Base-by-base conservation (phyloP, 2,113 vertebrate species). In the Corythornis madagascariensis region DNA sequence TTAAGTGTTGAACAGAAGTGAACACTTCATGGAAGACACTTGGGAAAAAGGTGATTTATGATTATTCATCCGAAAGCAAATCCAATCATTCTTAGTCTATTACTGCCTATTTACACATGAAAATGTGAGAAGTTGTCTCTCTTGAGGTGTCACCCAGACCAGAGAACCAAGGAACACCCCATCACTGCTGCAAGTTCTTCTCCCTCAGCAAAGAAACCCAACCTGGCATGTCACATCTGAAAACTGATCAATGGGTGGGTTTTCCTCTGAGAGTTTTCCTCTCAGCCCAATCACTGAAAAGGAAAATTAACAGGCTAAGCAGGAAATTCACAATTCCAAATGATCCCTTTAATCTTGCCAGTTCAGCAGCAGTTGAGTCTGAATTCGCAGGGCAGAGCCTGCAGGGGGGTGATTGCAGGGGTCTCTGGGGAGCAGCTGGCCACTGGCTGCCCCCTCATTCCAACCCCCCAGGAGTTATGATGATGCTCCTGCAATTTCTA, bases 351-450 rank as follows among this genome's bases (percentile, higher is more conserved):
- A 92, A 95, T 93, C 86, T 89, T 69, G 84, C 71, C 83, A 79
- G 87, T 48, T 90, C 89, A 95, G 96, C 93, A 95, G 61, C 83
- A 65, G 83, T 38, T 92, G 48, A 47, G 42, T 93, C 93, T 69
- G 79, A 92, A 72, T 35, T 52, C 81, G 92, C 69, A 92, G 64
- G 7, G 31, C 5, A 52, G 8, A 25, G 70, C 80, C 48, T 71
- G 20, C 40, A 48, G 22, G 2, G 74, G 79, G 48, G 76, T 1
- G 53, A 86, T 43, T 86, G 45, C 60, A 77, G 29, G 45, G 45
- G 94, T 43, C 65, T n/a, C 42, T 43, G 66, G 74, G 78, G 26
- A 89, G 53, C 13, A 66, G 64, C 11, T 83, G 40, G 53, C 65
- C 91, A 65, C 35, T 31, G 31, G 43, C 45, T 91, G 61, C 24